Evolutionary conservation across 2,888 invertebrate species (phyloP).

Genomic region (Chaetoderma sp.): DNA sequence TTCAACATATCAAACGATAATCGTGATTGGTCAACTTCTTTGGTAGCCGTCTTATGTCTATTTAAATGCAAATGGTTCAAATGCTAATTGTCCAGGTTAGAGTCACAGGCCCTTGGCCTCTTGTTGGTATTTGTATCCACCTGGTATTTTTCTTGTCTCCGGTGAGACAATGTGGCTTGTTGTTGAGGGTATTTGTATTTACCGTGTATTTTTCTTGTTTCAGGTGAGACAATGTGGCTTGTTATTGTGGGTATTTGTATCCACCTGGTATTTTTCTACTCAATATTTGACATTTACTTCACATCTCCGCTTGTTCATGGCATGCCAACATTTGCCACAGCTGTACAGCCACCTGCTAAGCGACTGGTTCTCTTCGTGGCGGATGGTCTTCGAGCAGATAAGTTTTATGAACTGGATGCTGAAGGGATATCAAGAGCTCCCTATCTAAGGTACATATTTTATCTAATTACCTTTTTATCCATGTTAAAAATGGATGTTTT

Average conservation of each 20-base stretch:
- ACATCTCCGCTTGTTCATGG: conserved; percentile 87
- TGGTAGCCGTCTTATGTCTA: no score
- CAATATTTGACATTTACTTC: conserved; percentile 94
- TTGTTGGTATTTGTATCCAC: no score
- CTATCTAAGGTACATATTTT: conserved; percentile 76
- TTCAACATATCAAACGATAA: no score
- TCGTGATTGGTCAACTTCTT: no score
- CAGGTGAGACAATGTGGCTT: conserved; percentile 32
- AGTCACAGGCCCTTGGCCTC: no score
- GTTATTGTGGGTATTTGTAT: conserved; percentile 70
- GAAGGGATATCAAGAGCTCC: conserved; percentile 73
- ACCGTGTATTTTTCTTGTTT: background rate
- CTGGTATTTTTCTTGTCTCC: no score
- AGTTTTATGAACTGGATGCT: conserved; percentile 75
- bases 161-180: no score
- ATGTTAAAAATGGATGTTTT: no score
- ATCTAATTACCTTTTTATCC: no score
- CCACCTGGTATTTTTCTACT: conserved; percentile 82
- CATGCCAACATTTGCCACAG: conserved; percentile 71
- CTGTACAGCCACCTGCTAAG: conserved; percentile 73
- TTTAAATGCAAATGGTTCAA: no score
- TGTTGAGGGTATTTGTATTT: no score
- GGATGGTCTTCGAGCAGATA: conserved; percentile 92
- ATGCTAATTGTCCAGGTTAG: no score
- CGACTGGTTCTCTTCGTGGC: conserved; percentile 89